Percentiles rank a stretch among this genome's conserved stretches.
These are phyloP conservation scores for Eriosoma lanigerum DNA, from an alignment of 1,140 invertebrate species.

Conservation along the genomic window DNA sequence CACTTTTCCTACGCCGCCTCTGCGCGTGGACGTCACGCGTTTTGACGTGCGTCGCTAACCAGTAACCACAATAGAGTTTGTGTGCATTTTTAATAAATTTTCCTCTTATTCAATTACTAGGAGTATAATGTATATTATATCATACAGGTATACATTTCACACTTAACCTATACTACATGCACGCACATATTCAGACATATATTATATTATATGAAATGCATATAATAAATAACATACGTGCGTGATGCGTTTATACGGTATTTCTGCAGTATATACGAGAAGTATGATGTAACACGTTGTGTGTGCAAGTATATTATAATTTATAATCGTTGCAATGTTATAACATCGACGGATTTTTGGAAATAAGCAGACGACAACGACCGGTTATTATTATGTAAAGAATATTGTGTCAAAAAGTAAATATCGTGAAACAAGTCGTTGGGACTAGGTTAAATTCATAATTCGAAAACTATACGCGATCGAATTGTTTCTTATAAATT, in stretches of 20 bases:
- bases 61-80: neutral
- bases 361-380: neutral
- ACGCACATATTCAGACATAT: neutral
- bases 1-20: constrained; percentile 30
- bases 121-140: too few species aligned
- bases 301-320: too few species aligned
- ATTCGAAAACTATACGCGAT: too few species aligned
- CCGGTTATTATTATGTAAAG: neutral
- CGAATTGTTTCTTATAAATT: too few species aligned
- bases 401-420: neutral
- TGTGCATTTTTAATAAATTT: constrained; percentile 15
- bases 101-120: neutral
- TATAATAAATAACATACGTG: neutral
- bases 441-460: too few species aligned
- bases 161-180: too few species aligned
- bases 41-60: neutral
- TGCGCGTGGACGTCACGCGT: neutral
- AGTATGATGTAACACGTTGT: neutral
- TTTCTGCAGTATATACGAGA: neutral
- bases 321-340: neutral
- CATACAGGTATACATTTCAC: too few species aligned
- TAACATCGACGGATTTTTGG: neutral
- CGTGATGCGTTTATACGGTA: too few species aligned
- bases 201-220: neutral
- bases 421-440: too few species aligned